phyloP scores from a whole-genome alignment of 35 echinoderm and acorn worm species.

The Stichopus chloronotus region DNA sequence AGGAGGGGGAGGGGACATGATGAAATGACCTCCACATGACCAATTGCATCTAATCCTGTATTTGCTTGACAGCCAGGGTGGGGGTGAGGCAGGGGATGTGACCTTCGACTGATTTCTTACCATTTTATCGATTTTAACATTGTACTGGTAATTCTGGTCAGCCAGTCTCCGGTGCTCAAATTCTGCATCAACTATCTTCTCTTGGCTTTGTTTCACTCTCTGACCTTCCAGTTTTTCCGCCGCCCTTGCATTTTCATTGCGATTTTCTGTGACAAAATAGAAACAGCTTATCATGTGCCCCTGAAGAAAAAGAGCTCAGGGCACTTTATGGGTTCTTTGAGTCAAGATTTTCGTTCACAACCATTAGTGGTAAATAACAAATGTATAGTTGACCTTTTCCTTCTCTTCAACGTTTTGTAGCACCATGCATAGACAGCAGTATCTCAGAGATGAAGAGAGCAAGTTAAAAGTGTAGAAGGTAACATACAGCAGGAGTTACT shows the following conservation, averaged over 20 bases:
- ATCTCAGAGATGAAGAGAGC: too few species aligned
- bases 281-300: too few species aligned
- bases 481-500: too few species aligned
- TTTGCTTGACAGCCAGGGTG: too few species aligned
- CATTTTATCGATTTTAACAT: conserved; percentile 68
- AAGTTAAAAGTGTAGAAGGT: too few species aligned
- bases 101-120: conserved; percentile 42
- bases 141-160: conserved; percentile 72
- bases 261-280: conserved; percentile 62
- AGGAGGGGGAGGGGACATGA: too few species aligned
- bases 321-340: neutral
- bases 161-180: conserved; percentile 88
- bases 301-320: neutral
- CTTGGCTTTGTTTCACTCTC: conserved; percentile 83
- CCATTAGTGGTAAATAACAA: neutral
- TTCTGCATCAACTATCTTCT: conserved; percentile 91
- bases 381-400: neutral
- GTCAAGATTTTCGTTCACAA: neutral
- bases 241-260: conserved; percentile 76
- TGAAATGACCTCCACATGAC: too few species aligned
- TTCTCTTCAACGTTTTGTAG: too few species aligned
- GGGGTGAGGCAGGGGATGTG: too few species aligned
- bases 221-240: conserved; percentile 77
- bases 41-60: too few species aligned
- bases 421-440: too few species aligned